Percentiles rank a stretch among this genome's conserved stretches.
Conservation (phyloP, 2,888 invertebrate genomes). For the Drosophila flavopinicola region DNA sequence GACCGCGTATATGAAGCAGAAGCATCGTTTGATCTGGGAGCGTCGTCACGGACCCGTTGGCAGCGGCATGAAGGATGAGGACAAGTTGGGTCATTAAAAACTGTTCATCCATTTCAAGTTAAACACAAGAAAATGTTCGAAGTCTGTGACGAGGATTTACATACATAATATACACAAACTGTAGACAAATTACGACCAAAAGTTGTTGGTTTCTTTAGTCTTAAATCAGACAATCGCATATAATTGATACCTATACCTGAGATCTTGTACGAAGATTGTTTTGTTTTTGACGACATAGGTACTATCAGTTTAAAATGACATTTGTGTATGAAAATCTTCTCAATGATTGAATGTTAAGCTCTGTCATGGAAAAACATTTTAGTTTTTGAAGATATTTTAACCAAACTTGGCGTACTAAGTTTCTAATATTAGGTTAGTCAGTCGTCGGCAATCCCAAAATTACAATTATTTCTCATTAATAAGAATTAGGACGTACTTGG, state of each 20-base stretch:
- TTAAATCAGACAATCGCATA: no score
- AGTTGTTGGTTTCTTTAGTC: not conserved
- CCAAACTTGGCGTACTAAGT: no score
- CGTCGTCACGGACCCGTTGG: constrained; percentile 93
- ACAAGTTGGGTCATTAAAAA: constrained; percentile 58
- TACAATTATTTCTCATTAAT: no score
- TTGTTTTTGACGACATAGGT: no score
- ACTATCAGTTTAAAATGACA: no score
- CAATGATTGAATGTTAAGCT: no score
- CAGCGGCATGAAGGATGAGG: constrained; percentile 86
- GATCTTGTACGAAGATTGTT: no score
- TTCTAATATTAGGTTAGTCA: no score
- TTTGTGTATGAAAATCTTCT: no score
- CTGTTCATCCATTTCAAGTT: not conserved
- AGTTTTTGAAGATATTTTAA: not conserved
- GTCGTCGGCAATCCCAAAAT: no score
- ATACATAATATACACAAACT: constrained; percentile 47
- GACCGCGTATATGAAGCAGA: constrained; percentile 97
- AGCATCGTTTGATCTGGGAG: constrained; percentile 99
- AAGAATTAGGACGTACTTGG: no score
- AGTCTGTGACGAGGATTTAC: constrained; percentile 37
- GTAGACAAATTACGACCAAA: constrained; percentile 10
- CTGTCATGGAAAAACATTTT: not conserved
- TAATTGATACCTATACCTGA: no score
- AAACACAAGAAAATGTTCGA: constrained; percentile 33